Conservation (phyloP, 2,888 invertebrate species). For the Melieria picta region DNA sequence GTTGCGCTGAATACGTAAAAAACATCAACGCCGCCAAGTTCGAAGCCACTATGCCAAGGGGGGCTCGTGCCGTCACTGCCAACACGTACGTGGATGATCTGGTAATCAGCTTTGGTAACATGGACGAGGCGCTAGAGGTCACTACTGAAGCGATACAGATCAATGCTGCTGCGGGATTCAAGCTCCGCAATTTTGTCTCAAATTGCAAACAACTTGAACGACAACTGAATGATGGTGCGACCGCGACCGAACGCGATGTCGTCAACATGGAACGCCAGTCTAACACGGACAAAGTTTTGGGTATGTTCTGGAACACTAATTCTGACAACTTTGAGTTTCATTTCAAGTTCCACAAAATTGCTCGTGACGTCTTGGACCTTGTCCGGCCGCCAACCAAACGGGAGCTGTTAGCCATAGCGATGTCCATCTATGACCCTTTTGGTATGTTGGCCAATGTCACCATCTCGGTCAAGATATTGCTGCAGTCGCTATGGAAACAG, state of each 20-base stretch:
- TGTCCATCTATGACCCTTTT: slow-evolving; percentile 41
- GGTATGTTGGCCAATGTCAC: slow-evolving; percentile 35
- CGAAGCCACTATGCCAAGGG: slow-evolving; percentile 31
- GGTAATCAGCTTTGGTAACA: slow-evolving; percentile 45
- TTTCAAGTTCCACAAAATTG: background rate
- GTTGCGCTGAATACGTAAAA: slow-evolving; percentile 41
- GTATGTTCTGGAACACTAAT: no score
- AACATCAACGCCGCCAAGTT: slow-evolving; percentile 46
- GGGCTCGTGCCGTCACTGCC: slow-evolving; percentile 36
- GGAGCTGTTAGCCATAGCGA: slow-evolving; percentile 37
- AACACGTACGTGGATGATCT: slow-evolving; percentile 42
- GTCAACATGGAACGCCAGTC: slow-evolving; percentile 6
- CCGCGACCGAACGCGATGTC: background rate
- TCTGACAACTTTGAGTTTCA: no score
- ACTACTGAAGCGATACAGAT: background rate
- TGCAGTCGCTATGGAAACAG: slow-evolving; percentile 36
- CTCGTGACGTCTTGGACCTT: background rate
- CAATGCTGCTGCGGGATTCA: slow-evolving; percentile 8
- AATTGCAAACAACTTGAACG: background rate
- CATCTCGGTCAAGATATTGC: slow-evolving; percentile 25
- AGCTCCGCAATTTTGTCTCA: slow-evolving; percentile 3
- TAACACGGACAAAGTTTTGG: background rate
- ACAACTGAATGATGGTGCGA: background rate
- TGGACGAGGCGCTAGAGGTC: slow-evolving; percentile 41
- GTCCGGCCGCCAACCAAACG: slow-evolving; percentile 27